These are phyloP conservation scores for Drosophila austrosaltans DNA, from an alignment of 2,888 invertebrate genomes.

Conservation along the genomic window DNA sequence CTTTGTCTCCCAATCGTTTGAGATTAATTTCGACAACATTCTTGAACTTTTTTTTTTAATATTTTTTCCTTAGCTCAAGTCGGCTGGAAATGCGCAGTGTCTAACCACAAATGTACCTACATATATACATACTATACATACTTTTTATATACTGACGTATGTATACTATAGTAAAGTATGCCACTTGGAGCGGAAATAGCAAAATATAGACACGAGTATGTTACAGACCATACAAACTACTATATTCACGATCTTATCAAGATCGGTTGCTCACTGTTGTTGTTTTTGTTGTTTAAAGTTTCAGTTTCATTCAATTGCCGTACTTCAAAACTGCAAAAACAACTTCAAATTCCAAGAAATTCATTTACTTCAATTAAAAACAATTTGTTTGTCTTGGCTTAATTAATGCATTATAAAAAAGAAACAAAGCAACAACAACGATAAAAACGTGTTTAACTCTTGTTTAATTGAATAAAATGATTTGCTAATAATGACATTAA, in stretches of 20 bases:
- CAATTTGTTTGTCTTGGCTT: conserved; percentile 36
- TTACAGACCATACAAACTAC: background rate
- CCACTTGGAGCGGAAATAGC: conserved; percentile 35
- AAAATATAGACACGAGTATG: conserved; percentile 20
- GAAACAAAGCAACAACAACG: conserved; percentile 19
- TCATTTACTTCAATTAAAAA: conserved; percentile 58
- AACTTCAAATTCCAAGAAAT: conserved; percentile 66
- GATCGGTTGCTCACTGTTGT: background rate
- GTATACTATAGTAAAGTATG: conserved; percentile 29
- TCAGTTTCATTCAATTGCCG: conserved; percentile 11
- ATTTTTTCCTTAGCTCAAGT: conserved; percentile 1
- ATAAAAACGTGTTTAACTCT: conserved; percentile 8
- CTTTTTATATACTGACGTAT: background rate
- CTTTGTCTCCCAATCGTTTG: conserved; percentile 7
- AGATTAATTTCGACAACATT: conserved; percentile 42
- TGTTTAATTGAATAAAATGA: conserved; percentile 4
- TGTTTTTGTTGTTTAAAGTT: background rate
- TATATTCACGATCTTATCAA: conserved; percentile 11
- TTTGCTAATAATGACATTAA: conserved; percentile 22
- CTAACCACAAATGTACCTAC: conserved; percentile 1
- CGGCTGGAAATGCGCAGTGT: conserved; percentile 30
- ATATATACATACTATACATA: background rate
- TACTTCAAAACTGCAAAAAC: conserved; percentile 11
- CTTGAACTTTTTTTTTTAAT: conserved; percentile 48
- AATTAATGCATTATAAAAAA: conserved; percentile 56